Conservation (phyloP, 2,888 invertebrate genomes). For the Pelosia muscerda region DNA sequence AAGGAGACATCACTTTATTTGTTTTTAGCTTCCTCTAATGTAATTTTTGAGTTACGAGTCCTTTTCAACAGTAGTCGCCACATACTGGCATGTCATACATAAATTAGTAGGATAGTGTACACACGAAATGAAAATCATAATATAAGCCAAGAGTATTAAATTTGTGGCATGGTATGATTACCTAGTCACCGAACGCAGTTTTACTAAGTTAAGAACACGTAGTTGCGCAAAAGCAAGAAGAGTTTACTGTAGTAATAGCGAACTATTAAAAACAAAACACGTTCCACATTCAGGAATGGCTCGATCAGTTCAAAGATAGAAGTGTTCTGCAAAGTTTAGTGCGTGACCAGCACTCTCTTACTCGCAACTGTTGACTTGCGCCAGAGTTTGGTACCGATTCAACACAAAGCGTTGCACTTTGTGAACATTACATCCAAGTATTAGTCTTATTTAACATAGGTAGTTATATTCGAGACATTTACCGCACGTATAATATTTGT, state of each 20-base stretch:
- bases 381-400: conserved; percentile 44
- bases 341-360: conserved; percentile 53
- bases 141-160: background rate
- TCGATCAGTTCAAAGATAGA: conserved; percentile 44
- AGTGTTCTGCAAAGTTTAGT: conserved; percentile 50
- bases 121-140: background rate
- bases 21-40: background rate
- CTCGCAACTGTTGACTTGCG: conserved; percentile 18
- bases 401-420: conserved; percentile 46
- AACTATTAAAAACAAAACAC: conserved; percentile 17
- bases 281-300: conserved; percentile 31
- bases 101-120: background rate
- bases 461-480: conserved; percentile 10
- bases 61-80: background rate
- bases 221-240: background rate
- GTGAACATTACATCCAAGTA: conserved; percentile 24
- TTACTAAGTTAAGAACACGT: background rate
- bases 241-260: background rate
- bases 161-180: background rate
- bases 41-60: background rate
- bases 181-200: background rate
- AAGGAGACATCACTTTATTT: background rate
- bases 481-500: no score
- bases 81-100: no score
- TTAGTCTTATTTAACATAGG: conserved; percentile 38